Conservation (phyloP, 2,888 invertebrate species). For the Zeuzera pyrina region DNA sequence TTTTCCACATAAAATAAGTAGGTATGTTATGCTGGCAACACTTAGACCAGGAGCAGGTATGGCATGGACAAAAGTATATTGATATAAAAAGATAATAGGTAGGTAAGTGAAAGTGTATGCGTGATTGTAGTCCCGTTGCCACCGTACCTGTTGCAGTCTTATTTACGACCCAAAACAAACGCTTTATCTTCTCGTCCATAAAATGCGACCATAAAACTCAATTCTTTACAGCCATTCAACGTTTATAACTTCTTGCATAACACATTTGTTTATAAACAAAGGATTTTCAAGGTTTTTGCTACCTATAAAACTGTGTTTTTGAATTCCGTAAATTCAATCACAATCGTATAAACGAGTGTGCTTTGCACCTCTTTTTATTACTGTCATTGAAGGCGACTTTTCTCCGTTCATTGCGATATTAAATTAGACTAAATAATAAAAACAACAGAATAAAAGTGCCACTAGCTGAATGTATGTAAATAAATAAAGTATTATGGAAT, state of each 20-base stretch:
- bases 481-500: constrained; percentile 31
- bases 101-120: constrained; percentile 62
- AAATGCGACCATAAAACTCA: constrained; percentile 66
- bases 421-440: no score
- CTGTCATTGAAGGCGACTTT: no score
- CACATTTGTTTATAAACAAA: constrained; percentile 71
- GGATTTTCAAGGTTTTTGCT: constrained; percentile 50
- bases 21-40: no score
- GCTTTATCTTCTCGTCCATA: constrained; percentile 67
- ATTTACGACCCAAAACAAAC: constrained; percentile 73
- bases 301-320: no score
- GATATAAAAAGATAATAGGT: constrained; percentile 54
- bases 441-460: no score
- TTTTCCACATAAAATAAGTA: no score
- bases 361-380: no score
- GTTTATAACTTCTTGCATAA: constrained; percentile 66
- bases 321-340: no score
- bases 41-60: no score
- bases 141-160: constrained; percentile 70
- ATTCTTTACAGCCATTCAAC: constrained; percentile 45
- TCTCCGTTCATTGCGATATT: no score
- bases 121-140: constrained; percentile 64
- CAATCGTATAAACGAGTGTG: no score
- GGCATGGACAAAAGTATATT: constrained; percentile 39
- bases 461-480: constrained; percentile 30